Evolutionary conservation across 2,797 vertebrate genomes (phyloP).

Genomic region (Sardinella longiceps): DNA sequence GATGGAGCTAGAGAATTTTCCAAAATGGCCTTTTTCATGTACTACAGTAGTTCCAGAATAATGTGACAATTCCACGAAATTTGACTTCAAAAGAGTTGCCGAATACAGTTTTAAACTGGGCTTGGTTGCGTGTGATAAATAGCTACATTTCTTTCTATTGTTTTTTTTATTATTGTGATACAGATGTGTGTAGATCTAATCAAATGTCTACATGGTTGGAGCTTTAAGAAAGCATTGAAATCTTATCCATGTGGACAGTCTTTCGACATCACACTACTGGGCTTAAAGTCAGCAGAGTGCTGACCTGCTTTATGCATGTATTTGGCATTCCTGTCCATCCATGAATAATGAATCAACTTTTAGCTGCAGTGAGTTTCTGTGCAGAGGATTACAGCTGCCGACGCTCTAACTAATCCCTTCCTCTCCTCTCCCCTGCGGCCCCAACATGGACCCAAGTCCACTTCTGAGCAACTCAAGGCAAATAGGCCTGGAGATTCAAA

Average conservation of each 20-base stretch:
- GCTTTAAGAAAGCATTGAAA: neutral
- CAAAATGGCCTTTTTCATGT: too few species aligned
- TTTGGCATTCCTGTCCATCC: neutral
- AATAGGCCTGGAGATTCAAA: neutral
- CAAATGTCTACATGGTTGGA: neutral
- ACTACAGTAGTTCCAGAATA: too few species aligned
- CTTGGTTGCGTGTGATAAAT: too few species aligned
- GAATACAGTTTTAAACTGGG: too few species aligned
- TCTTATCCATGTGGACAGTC: neutral
- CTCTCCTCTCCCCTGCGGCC: neutral
- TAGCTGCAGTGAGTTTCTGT: slow-evolving; percentile 16
- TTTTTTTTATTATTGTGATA: neutral
- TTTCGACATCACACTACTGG: slow-evolving; percentile 3
- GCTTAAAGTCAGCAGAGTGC: slow-evolving; percentile 11
- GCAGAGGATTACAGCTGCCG: slow-evolving; percentile 13
- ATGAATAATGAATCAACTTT: slow-evolving; percentile 20
- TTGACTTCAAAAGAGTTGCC: too few species aligned
- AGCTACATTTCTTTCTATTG: too few species aligned
- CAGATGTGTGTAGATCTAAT: neutral
- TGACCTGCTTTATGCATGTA: slow-evolving; percentile 24
- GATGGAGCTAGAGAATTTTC: too few species aligned
- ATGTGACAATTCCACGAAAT: too few species aligned
- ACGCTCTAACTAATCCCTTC: neutral
- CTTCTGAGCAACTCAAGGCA: neutral
- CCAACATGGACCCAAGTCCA: neutral